Conservation (phyloP, 2,113 vertebrate genomes). For the Hemiscyllium ocellatum region DNA sequence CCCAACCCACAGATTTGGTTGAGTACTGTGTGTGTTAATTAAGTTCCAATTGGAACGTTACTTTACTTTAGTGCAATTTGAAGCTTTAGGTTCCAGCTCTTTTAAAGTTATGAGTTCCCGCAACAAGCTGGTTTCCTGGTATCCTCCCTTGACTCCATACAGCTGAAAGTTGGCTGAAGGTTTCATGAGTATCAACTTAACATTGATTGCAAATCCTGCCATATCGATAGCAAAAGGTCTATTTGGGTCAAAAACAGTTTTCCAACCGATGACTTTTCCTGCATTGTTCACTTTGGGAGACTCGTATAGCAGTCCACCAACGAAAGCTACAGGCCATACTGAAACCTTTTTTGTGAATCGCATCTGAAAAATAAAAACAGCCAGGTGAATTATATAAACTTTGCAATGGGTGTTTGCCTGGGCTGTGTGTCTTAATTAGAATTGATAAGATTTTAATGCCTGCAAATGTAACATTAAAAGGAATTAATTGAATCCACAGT, state of each 20-base stretch:
- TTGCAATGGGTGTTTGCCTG: not conserved
- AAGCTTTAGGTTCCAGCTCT: slow-evolving; percentile 75
- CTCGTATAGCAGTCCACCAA: slow-evolving; percentile 70
- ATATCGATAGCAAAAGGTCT: slow-evolving; percentile 81
- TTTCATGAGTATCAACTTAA: slow-evolving; percentile 68
- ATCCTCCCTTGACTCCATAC: slow-evolving; percentile 72
- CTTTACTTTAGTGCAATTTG: slow-evolving; percentile 77
- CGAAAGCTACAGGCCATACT: slow-evolving; percentile 78
- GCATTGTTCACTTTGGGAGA: slow-evolving; percentile 68
- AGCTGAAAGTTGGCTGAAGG: slow-evolving; percentile 76
- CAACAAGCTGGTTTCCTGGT: slow-evolving; percentile 76
- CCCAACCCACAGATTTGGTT: not conserved
- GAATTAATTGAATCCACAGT: not conserved
- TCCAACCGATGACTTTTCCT: slow-evolving; percentile 77
- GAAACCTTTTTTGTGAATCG: slow-evolving; percentile 72
- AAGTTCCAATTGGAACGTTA: not conserved
- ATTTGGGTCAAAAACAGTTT: slow-evolving; percentile 72
- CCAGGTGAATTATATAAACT: not conserved
- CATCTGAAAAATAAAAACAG: slow-evolving; percentile 58
- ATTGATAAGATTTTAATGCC: not conserved
- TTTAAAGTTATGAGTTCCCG: slow-evolving; percentile 71
- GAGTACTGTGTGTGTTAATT: not conserved
- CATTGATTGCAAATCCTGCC: slow-evolving; percentile 77
- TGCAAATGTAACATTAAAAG: not conserved
- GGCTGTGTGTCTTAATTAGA: not conserved